phyloP scores from a whole-genome alignment of 1,140 invertebrate species.

The Mercenaria mercenaria region DNA sequence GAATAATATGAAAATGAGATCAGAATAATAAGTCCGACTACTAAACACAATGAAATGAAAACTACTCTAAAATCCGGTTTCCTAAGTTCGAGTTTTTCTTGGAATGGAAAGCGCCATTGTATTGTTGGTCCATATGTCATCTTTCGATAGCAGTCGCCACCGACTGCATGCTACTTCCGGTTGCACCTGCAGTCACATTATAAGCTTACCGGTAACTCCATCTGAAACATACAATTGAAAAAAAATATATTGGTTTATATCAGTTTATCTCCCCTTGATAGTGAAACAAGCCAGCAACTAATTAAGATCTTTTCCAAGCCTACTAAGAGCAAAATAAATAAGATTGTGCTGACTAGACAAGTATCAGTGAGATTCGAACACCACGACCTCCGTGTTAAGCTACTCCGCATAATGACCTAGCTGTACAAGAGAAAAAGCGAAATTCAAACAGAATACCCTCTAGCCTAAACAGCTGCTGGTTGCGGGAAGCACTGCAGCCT shows the following conservation, averaged over 20 bases:
- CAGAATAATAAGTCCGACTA: neutral
- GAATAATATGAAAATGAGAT: conserved; percentile 23
- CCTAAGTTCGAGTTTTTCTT: conserved; percentile 17
- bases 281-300: neutral
- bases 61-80: neutral
- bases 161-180: neutral
- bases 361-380: too few relatives aligned
- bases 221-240: neutral
- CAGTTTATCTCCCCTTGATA: neutral
- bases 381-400: too few relatives aligned
- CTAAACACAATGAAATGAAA: neutral
- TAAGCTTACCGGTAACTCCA: neutral
- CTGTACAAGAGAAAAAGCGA: too few relatives aligned
- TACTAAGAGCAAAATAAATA: too few relatives aligned
- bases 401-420: too few relatives aligned
- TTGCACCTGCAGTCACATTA: neutral
- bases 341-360: too few relatives aligned
- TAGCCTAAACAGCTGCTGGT: too few relatives aligned
- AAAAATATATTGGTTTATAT: neutral
- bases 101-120: conserved; percentile 50
- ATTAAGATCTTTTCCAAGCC: too few relatives aligned
- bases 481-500: too few relatives aligned
- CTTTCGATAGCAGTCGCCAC: neutral
- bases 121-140: conserved; percentile 52
- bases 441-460: too few relatives aligned